Base-by-base conservation (phyloP, 2,888 invertebrate genomes). In the Cyclophora punctaria region DNA sequence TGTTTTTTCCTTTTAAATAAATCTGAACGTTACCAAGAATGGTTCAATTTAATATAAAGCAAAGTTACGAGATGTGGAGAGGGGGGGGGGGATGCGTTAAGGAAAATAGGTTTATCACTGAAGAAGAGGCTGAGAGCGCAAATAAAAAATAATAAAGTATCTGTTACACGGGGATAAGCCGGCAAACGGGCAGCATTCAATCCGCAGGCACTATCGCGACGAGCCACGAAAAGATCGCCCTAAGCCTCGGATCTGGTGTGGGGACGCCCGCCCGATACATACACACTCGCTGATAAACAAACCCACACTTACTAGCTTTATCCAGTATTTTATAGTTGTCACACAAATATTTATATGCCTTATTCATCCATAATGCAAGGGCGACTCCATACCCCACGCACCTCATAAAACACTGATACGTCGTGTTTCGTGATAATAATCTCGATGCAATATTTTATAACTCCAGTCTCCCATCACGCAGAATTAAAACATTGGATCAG, bases 171-270 rank as follows among this genome's bases (percentile, higher is more conserved):
- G 71, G 76, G 80, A 81, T 82, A 79, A 83, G 76, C 78, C 68
- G 62, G 65, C 63, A 75, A 79, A 74, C 72, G 76, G 78, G 70
- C 70, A 75, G 73, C 78, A 77, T 82, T 83, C 81, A 82, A 82
- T 82, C 78, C 76, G 67, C 66, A 67, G 64, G 62, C 68, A 69
- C 78, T 79, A 79, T 80, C 80, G 72, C 63, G 61, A 67, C 70
- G 71, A 76, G 71, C 74, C 76, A 72, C 73, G 64, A 71, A 74
- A 71, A 75, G 71, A 79, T 75, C 72, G 70, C 64, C 63, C 64
- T 73, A 71, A 75, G 69, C 73, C 66, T 60, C 69, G 69, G 70
- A 73, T 73, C 67, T 71, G 44, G 20, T 44, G 44, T 34, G 44
- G 44, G 44, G 44, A 44, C 44, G 20, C 44, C 33, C 6, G 44